These are phyloP conservation scores for Chaetura pelagica DNA, from an alignment of 2,113 vertebrate genomes.

Conservation along the genomic window DNA sequence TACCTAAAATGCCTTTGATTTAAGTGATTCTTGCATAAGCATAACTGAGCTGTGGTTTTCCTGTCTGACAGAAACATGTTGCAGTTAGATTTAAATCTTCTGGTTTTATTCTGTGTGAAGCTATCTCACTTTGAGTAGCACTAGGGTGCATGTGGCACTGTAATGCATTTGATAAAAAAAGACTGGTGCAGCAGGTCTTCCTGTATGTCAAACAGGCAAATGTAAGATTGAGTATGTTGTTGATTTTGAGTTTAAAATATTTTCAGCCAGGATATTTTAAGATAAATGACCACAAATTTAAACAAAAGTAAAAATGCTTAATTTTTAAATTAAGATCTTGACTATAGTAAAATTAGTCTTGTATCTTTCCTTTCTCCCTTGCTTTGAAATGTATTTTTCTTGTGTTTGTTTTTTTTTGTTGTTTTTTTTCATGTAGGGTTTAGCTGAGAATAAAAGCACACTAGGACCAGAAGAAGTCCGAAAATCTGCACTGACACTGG, in stretches of 20 bases:
- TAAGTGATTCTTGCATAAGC: not conserved
- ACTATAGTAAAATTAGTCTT: not conserved
- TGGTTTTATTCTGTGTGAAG: not conserved
- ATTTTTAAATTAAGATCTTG: not conserved
- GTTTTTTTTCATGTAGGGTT: conserved; percentile 81
- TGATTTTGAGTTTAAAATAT: not conserved
- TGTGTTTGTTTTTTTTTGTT: not conserved
- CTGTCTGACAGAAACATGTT: not conserved
- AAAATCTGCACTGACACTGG: conserved; percentile 94
- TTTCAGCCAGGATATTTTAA: not conserved
- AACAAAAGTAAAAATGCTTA: accelerated
- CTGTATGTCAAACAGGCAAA: not conserved
- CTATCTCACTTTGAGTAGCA: not conserved
- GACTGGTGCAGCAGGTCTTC: not conserved
- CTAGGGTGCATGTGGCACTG: not conserved
- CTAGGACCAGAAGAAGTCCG: conserved; percentile 97
- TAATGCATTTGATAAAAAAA: not conserved
- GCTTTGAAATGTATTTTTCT: not conserved
- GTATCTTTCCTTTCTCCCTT: not conserved
- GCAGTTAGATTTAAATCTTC: not conserved
- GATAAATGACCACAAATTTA: not conserved
- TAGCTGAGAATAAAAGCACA: conserved; percentile 98
- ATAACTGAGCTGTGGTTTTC: not conserved
- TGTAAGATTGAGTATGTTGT: not conserved
- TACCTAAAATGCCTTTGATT: not conserved